Evolutionary conservation across 1,140 invertebrate genomes (phyloP), one percentile per base, ranked within the genome.

Genomic region (Trialeurodes vaporariorum): DNA sequence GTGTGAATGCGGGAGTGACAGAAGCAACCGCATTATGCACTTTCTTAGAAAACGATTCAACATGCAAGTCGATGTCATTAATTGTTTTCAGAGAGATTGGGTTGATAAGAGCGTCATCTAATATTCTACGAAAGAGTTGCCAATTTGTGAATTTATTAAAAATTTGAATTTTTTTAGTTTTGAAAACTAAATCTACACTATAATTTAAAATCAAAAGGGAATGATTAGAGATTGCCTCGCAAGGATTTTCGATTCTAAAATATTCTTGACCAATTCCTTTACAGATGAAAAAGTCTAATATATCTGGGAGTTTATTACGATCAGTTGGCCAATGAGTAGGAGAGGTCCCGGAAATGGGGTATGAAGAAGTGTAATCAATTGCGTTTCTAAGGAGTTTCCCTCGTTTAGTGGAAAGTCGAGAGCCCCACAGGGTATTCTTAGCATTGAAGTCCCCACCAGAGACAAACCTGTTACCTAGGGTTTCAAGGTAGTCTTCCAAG

Each of bases 271-370:
- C 22, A 2, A 61, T 49, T 59, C 65, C 40, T 59, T 59, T 66
- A 26, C 59, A 25, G 13, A 66, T 59, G n/a, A 59, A 66, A 26
- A 66, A 66, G 25, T 66, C 65, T 21, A 66, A 13, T 2, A 66
- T 12, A 66, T 59, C 49, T 24, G 65, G 65, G 13, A 66, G 23
- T 66, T 66, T 66, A 66, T 59, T 59, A 2, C 12, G 13, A 66
- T 66, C 49, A 21, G 49, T 59, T 25, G 34, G 65, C 65, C 65
- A 66, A 58, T 66, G 27, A 17, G 65, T 66, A 2, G 65, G 65
- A n/a, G 59, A n/a, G 25, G 1, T 1, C 1, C 40, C 24, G 22
- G 65, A 49, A 5, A 25, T 2, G n/a, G 25, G 2, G 23, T 11
- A 9, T 21, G 17, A 64, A 25, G 11, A 25, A 25, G 2, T n/a